Percentiles rank a stretch among this genome's conserved stretches.
Conservation (phyloP, 2,888 invertebrate species). For the Ichneumoninae sp. region DNA sequence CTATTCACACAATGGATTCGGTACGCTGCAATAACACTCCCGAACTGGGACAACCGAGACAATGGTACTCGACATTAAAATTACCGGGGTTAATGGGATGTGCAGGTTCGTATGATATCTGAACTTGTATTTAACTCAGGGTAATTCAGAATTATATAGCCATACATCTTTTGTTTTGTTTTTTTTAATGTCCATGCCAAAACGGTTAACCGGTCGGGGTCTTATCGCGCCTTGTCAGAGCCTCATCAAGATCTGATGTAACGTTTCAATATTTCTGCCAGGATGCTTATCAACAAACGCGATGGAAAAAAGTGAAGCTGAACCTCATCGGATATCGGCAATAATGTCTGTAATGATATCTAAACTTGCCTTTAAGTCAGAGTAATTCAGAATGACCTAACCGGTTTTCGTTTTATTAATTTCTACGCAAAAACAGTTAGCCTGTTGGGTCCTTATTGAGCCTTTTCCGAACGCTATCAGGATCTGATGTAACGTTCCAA, state of each 20-base stretch:
- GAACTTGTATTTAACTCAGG: background rate
- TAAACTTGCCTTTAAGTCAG: background rate
- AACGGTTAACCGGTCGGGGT: too few relatives aligned
- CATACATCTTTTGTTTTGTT: background rate
- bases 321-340: too few relatives aligned
- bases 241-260: background rate
- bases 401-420: too few relatives aligned
- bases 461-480: background rate
- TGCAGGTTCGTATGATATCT: background rate
- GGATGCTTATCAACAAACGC: background rate
- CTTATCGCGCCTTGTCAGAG: too few relatives aligned
- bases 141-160: background rate
- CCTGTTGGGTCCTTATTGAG: too few relatives aligned
- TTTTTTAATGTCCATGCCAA: too few relatives aligned
- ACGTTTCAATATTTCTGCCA: background rate
- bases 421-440: background rate
- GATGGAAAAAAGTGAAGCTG: background rate
- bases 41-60: constrained; percentile 51
- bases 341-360: background rate
- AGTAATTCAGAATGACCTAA: too few relatives aligned
- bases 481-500: background rate
- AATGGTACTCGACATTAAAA: constrained; percentile 51
- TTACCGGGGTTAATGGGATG: constrained; percentile 31
- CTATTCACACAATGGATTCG: constrained; percentile 50
- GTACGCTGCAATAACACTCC: constrained; percentile 38